A percentile compares a stretch with the other conserved stretches of the same genome.
phyloP scores from a whole-genome alignment of 2,888 invertebrate species.

The Autographa pulchrina region DNA sequence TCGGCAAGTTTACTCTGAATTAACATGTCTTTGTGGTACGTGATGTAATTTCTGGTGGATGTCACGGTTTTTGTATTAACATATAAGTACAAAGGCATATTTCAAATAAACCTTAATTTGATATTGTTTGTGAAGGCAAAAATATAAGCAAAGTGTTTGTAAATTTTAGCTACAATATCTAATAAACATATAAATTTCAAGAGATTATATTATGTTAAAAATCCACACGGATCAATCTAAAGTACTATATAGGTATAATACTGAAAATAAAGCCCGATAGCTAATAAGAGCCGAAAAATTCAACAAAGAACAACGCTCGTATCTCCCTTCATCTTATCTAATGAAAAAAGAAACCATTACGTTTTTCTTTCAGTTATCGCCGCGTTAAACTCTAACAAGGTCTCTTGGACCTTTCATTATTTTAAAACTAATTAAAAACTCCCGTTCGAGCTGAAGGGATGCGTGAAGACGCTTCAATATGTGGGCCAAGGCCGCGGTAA shows the following conservation, averaged over 20 bases:
- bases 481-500: constrained; percentile 50
- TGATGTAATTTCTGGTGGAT: constrained; percentile 25
- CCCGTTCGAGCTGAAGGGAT: constrained; percentile 50
- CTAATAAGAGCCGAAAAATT: constrained; percentile 51
- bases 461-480: constrained; percentile 52
- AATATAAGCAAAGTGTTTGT: too few relatives aligned
- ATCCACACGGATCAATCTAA: constrained; percentile 11
- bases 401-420: constrained; percentile 65
- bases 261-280: constrained; percentile 6
- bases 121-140: too few relatives aligned
- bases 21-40: constrained; percentile 34
- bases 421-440: constrained; percentile 66
- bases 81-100: background rate
- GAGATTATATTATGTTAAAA: constrained; percentile 22
- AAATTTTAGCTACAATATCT: too few relatives aligned
- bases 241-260: background rate
- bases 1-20: constrained; percentile 36
- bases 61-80: background rate
- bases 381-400: constrained; percentile 61
- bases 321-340: constrained; percentile 54
- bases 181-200: background rate
- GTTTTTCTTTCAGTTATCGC: constrained; percentile 62
- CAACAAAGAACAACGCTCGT: constrained; percentile 47
- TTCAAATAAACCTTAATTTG: too few relatives aligned
- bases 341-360: constrained; percentile 61